These are phyloP conservation scores for Ophraella communa DNA, from an alignment of 2,888 invertebrate genomes.

Conservation along the genomic window DNA sequence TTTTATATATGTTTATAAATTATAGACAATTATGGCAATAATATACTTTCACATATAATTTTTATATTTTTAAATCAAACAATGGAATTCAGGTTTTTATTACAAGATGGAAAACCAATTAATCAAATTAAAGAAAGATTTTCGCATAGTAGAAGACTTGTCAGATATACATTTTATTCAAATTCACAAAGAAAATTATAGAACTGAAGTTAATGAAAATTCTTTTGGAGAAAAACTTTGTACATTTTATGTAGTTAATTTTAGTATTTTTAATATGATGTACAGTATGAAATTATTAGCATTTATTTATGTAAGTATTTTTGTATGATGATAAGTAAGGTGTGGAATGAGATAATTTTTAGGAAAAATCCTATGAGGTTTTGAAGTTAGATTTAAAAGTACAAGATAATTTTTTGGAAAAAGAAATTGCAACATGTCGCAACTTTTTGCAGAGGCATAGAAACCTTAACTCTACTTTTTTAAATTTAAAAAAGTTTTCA, in stretches of 20 bases:
- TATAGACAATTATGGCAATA: neutral
- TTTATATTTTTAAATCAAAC: neutral
- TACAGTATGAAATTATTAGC: slow-evolving; percentile 32
- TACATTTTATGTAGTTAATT: slow-evolving; percentile 27
- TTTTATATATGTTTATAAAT: too few species aligned
- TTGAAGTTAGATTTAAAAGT: slow-evolving; percentile 36
- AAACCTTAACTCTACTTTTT: slow-evolving; percentile 35
- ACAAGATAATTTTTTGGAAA: slow-evolving; percentile 23
- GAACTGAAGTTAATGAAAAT: slow-evolving; percentile 19
- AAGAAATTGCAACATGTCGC: slow-evolving; percentile 31
- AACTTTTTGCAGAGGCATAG: slow-evolving; percentile 38
- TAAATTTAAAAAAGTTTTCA: slow-evolving; percentile 33
- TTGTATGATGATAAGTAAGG: neutral
- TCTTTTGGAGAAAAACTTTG: slow-evolving; percentile 32
- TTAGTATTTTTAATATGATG: slow-evolving; percentile 25
- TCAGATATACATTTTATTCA: slow-evolving; percentile 10
- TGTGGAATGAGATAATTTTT: slow-evolving; percentile 10
- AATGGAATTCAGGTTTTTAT: neutral
- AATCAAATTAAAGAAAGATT: slow-evolving; percentile 15
- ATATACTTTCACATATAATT: neutral
- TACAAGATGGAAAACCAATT: slow-evolving; percentile 10
- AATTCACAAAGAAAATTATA: slow-evolving; percentile 21
- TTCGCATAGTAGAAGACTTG: slow-evolving; percentile 14
- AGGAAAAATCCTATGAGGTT: slow-evolving; percentile 36
- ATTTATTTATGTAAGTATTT: slow-evolving; percentile 37